Base-by-base conservation (phyloP, 2,113 vertebrate species). In the Acinonyx jubatus region DNA sequence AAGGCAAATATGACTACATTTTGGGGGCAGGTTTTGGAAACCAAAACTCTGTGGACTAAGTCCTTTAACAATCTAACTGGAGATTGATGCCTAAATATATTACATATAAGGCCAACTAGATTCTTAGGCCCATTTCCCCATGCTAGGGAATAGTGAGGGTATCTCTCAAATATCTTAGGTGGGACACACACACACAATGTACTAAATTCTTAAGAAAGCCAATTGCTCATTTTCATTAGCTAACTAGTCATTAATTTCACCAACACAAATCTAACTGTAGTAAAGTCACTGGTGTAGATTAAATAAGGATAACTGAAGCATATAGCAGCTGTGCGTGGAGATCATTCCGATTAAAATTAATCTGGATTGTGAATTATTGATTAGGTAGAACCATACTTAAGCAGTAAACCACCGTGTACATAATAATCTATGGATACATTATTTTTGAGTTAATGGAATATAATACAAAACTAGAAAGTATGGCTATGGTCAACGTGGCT, bases 291-390 rank as follows among this genome's bases (percentile, higher is more conserved):
- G 16, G 48, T 36, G 1, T 48, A 71, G 33, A 73, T 91, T 16
- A 55, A 33, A 45, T 83, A 74, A 82, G 4, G 5, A 76, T 15
- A 91, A 27, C 50, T 69, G 29, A 83, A 33, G 12, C 9, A 76
- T 3, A 33, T 25, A 76, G 33, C 8, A 29, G 8, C 33, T 38
- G 13, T 86, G 27, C 41, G 9, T 38, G 11, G 7, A 71, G 16
- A 52, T 41, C 27, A 78, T 78, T 86, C 38, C 61, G 50, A 57
- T 18, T 65, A 80, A 88, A 80, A 71, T 89, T 89, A 63, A 87
- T 48, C 25, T 73, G 12, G 38, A 65, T 12, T 41, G 19, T 87
- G 31, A 92, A 73, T 55, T 88, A 5, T 87, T 81, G 12, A 88
- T 29, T 82, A 55, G 2, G 3, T 23, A 5, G 4, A 87, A 88